Evolutionary conservation across 2,888 invertebrate genomes (phyloP), one percentile per base, ranked within the genome.

Genomic region (Caenorhabditis sp.): DNA sequence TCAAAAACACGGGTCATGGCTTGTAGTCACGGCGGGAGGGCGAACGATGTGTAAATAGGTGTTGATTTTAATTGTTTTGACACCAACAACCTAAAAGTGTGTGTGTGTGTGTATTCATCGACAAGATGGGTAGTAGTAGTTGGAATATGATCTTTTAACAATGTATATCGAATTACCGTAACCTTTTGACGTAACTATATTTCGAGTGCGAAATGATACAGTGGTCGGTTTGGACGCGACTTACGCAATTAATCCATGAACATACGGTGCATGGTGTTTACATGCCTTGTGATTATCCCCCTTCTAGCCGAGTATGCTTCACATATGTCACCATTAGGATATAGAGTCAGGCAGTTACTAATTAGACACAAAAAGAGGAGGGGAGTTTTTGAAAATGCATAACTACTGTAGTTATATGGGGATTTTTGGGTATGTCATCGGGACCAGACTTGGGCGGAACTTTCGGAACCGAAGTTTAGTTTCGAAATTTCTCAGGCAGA

Each of bases 1-100:
- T 43, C n/a, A n/a, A n/a, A n/a, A n/a, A 43, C 43, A 43, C 43
- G 43, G 43, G 43, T 43, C 43, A 43, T 43, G 43, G 43, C 43
- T 43, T 43, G 43, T 43, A 43, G 43, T 43, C 43, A 43, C 43
- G 43, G 43, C 43, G 43, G 43, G 43, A 12, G 43, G 43, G 5
- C 5, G 36, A 36, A 36, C 12, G 36, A 12, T 43, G 43, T 43
- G 43, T 43, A 43, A 43, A 43, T 43, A 43, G 43, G 43, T 43
- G 43, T 43, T 43, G 43, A 43, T 43, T 43, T 43, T 43, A 43
- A 43, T 43, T 43, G 43, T 43, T 43, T 43, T 43, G 43, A 43
- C 43, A 43, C 43, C 43, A 43, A 8, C 36, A 36, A 3, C 17
- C 43, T 43, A 17, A 17, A 43, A 17, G 17, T 43, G 12, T 43